Base-by-base conservation (phyloP, 2,888 invertebrate species). In the Lingula anatina region DNA sequence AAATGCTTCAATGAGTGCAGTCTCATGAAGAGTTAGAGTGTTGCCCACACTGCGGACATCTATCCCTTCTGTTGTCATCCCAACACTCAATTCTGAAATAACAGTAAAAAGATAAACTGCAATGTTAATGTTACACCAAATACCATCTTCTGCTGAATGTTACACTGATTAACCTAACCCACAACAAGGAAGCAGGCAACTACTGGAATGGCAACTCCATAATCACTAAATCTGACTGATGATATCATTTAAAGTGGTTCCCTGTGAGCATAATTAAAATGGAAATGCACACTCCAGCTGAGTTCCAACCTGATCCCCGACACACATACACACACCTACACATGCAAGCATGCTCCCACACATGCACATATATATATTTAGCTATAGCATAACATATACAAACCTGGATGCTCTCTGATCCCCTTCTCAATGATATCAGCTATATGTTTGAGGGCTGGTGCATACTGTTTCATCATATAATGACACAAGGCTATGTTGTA, bases 401-500 rank as follows among this genome's bases (percentile, higher is more conserved):
- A 58, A 80, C 80, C 80, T 28, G 97, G 97, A 79, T 97, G 94
- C 75, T 96, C 94, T 53, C 91, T 82, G 55, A 97, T 94, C 9
- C 96, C 97, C 70, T 87, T 84, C 76, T 97, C 96, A 59, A 99
- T 94, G 47, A 99, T 96, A 67, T 91, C 90, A 48, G 86, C 90
- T 50, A 97, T 94, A 71, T 90, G 90, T 78, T 95, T 94, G 39
- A 95, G 80, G 1, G 97, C 90, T 61, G 77, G 88, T 0, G 92
- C 88, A 72, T 90, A 95, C 76, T 97, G 95, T 74, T 94, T 94
- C 55, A 94, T 80, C 71, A 87, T 85, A 71, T 93, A 99, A 73
- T 96, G 90, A 66, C 96, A 94, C 46, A 99, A 80, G 0, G 96
- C 96, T 47, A 95, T 87, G 70, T 95, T 95, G 74, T 99, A 99